A percentile compares a stretch with the other conserved stretches of the same genome.
These are phyloP conservation scores for Epinotia brunnichana DNA, from an alignment of 2,888 invertebrate species.

Conservation along the genomic window DNA sequence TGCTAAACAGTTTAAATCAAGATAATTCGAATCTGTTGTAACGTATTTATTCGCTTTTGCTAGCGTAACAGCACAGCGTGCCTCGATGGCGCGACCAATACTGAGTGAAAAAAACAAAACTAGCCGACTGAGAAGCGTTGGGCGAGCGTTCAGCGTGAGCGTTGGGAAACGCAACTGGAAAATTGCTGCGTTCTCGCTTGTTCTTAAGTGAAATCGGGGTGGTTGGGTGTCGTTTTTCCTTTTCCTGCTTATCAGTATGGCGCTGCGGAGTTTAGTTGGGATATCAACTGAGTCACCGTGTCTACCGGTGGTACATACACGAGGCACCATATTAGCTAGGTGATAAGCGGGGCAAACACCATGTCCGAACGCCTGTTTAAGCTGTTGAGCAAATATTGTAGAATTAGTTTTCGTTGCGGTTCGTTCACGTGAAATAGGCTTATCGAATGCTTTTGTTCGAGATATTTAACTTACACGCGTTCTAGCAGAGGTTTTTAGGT, in stretches of 20 bases:
- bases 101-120: constrained; percentile 72
- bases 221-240: constrained; percentile 53
- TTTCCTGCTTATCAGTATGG: constrained; percentile 52
- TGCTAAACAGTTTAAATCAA: constrained; percentile 55
- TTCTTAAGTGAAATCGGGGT: constrained; percentile 47
- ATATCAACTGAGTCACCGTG: constrained; percentile 57
- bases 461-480: background rate
- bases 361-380: constrained; percentile 36
- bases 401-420: constrained; percentile 27
- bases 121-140: constrained; percentile 56
- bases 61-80: constrained; percentile 61
- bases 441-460: constrained; percentile 2
- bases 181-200: constrained; percentile 63
- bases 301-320: constrained; percentile 19
- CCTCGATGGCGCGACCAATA: constrained; percentile 69
- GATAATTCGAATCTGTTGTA: constrained; percentile 55
- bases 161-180: constrained; percentile 66
- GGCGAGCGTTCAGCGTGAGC: constrained; percentile 51
- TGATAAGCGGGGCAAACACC: constrained; percentile 39
- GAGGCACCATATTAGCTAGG: constrained; percentile 27
- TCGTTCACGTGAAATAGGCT: constrained; percentile 17
- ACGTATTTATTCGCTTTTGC: constrained; percentile 58
- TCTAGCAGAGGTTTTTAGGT: background rate
- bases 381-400: constrained; percentile 29
- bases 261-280: constrained; percentile 51